Conservation (phyloP, 2,888 invertebrate species). For the Eucera pruinosa region DNA sequence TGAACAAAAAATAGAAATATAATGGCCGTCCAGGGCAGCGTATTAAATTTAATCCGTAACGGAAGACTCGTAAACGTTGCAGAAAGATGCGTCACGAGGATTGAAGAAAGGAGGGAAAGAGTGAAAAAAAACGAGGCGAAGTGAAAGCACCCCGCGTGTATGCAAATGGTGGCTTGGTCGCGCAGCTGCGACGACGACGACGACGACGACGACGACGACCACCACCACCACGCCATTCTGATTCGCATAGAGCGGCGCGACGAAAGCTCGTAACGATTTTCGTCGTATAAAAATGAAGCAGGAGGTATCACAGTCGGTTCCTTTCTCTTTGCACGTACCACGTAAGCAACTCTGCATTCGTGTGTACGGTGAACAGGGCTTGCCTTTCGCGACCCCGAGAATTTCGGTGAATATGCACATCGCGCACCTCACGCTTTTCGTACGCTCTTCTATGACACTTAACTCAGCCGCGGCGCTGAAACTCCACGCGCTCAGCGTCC, state of each 20-base stretch:
- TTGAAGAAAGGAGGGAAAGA: neutral
- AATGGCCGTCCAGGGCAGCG: slow-evolving; percentile 35
- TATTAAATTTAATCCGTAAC: slow-evolving; percentile 65
- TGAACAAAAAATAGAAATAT: too few species aligned
- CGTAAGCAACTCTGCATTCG: neutral
- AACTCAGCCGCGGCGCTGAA: slow-evolving; percentile 4
- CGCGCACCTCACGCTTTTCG: slow-evolving; percentile 23
- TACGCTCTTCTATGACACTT: slow-evolving; percentile 31
- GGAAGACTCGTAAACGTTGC: slow-evolving; percentile 39
- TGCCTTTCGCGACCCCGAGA: neutral
- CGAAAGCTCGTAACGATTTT: slow-evolving; percentile 63
- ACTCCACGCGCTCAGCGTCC: slow-evolving; percentile 16
- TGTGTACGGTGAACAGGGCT: too few species aligned
- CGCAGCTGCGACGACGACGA: slow-evolving; percentile 52
- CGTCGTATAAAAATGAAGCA: slow-evolving; percentile 56
- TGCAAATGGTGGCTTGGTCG: slow-evolving; percentile 59
- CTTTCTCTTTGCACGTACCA: slow-evolving; percentile 10
- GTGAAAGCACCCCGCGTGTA: slow-evolving; percentile 50
- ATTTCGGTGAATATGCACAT: slow-evolving; percentile 32
- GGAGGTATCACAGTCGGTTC: slow-evolving; percentile 28
- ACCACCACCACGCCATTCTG: slow-evolving; percentile 42
- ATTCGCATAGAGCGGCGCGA: slow-evolving; percentile 48
- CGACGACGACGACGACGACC: too few species aligned
- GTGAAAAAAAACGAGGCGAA: slow-evolving; percentile 4
- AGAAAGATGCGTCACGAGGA: slow-evolving; percentile 13